Conservation (phyloP, 2,113 vertebrate genomes). For the Porphyrio hochstetteri region DNA sequence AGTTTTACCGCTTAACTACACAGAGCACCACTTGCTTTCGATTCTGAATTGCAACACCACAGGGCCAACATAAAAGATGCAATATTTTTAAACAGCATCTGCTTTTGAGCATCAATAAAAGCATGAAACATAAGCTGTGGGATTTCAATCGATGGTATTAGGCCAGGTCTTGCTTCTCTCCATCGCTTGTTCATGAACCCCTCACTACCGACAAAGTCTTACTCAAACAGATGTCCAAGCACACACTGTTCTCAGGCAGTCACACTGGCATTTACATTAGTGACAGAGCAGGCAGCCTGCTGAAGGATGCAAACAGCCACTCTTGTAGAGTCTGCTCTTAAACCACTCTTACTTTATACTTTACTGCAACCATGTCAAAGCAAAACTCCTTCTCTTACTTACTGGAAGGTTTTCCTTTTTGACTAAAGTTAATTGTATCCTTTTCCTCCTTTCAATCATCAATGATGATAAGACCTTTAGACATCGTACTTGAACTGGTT, state of each 20-base stretch:
- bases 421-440: neutral
- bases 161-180: neutral
- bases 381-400: neutral
- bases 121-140: neutral
- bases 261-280: neutral
- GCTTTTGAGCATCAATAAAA: conserved; percentile 39
- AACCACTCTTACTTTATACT: neutral
- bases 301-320: neutral
- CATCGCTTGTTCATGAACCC: neutral
- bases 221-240: neutral
- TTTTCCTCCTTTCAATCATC: neutral
- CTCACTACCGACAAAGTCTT: neutral
- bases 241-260: neutral
- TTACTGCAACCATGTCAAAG: neutral
- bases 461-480: neutral
- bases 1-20: conserved; percentile 21
- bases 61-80: conserved; percentile 40
- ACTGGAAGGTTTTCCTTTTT: conserved; percentile 14
- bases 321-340: neutral
- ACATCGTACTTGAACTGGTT: neutral
- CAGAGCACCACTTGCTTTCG: conserved; percentile 52
- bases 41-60: conserved; percentile 23
- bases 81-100: conserved; percentile 53
- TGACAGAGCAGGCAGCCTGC: neutral
- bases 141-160: neutral